Evolutionary conservation across 2,113 vertebrate species (phyloP).

Genomic region (Gambusia affinis): DNA sequence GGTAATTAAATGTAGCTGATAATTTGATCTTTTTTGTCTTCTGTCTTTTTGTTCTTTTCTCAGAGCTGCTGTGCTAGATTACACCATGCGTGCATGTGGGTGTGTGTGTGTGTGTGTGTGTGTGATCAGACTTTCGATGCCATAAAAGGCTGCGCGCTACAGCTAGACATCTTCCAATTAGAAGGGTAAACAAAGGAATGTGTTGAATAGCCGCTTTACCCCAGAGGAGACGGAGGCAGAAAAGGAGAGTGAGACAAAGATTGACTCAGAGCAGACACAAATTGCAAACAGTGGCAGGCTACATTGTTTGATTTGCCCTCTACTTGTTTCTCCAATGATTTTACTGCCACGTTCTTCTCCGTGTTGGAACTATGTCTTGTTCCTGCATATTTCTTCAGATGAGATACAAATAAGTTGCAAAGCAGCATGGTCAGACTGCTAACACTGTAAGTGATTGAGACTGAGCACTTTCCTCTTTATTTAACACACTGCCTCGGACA

Average conservation of each 20-base stretch:
- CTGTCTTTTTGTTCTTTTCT: conserved; percentile 60
- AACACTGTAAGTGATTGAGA: neutral
- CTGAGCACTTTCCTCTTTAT: neutral
- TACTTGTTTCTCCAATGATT: conserved; percentile 28
- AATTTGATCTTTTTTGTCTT: conserved; percentile 77
- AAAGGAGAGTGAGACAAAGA: conserved; percentile 21
- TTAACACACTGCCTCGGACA: conserved; percentile 27
- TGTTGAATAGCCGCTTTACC: conserved; percentile 47
- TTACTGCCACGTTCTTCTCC: conserved; percentile 23
- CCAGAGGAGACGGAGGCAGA: conserved; percentile 12
- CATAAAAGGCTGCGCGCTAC: conserved; percentile 44
- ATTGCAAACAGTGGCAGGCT: conserved; percentile 4
- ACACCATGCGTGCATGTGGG: neutral
- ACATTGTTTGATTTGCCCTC: conserved; percentile 41
- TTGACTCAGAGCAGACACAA: conserved; percentile 25
- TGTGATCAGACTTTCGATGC: conserved; percentile 36
- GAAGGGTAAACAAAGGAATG: conserved; percentile 70
- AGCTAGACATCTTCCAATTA: conserved; percentile 66
- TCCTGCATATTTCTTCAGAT: conserved; percentile 3
- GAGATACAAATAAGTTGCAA: conserved; percentile 38
- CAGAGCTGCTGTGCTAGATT: conserved; percentile 41
- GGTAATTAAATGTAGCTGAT: conserved; percentile 80
- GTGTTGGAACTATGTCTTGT: conserved; percentile 25
- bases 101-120: conserved; percentile 1
- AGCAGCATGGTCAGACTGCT: conserved; percentile 8